These are phyloP conservation scores for Phaetusa simplex DNA, from an alignment of 2,113 vertebrate genomes.

Conservation along the genomic window DNA sequence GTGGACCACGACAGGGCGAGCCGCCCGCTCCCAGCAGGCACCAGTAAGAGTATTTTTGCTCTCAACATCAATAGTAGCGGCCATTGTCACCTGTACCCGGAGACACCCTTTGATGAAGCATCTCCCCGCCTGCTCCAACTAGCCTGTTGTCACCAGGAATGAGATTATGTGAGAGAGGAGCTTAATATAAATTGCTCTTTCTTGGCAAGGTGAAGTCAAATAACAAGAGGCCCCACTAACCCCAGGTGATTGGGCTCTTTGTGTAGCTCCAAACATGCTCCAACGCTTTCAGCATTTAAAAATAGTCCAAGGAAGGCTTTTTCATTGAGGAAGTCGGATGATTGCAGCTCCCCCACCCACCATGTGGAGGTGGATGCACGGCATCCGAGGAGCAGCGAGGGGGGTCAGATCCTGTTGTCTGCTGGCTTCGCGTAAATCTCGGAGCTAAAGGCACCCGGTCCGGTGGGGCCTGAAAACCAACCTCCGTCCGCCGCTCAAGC, in stretches of 20 bases:
- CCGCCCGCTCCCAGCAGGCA: neutral
- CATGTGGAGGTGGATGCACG: conserved; percentile 41
- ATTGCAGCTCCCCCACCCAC: conserved; percentile 28
- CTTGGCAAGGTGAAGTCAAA: conserved; percentile 33
- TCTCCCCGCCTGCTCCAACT: neutral
- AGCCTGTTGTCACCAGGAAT: neutral
- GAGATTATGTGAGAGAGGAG: neutral
- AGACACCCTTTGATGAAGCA: neutral
- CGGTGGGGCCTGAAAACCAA: neutral
- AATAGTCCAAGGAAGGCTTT: conserved; percentile 31
- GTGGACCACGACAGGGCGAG: fast-evolving
- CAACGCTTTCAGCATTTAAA: conserved; percentile 11
- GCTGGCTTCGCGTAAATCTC: neutral
- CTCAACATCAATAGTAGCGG: neutral
- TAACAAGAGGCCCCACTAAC: neutral
- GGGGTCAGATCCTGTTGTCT: neutral
- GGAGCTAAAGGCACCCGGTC: neutral
- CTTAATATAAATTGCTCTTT: neutral
- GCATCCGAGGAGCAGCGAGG: neutral
- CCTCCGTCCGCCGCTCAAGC: fast-evolving
- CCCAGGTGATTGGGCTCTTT: conserved; percentile 41
- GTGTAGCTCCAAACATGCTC: conserved; percentile 38
- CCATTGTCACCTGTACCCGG: conserved; percentile 32
- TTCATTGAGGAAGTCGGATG: conserved; percentile 33
- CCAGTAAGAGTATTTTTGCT: neutral